Percentiles rank a stretch among this genome's conserved stretches.
Conservation (phyloP, 2,113 vertebrate genomes). For the Triplophysa siluroides region DNA sequence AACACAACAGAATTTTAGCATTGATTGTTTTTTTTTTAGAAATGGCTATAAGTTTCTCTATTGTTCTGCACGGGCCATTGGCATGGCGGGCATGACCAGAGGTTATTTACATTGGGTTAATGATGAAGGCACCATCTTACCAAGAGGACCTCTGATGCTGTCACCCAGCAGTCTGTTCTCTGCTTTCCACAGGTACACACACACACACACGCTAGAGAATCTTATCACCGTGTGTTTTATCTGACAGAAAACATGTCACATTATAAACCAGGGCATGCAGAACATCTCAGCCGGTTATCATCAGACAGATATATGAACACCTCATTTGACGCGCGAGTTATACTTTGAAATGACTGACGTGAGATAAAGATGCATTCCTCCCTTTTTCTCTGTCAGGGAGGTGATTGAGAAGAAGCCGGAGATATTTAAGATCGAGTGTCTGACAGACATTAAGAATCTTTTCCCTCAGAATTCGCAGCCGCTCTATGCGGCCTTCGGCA, state of each 20-base stretch:
- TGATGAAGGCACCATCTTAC: slow-evolving; percentile 93
- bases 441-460: slow-evolving; percentile 97
- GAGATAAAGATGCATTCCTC: neutral
- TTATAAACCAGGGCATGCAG: no score
- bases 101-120: slow-evolving; percentile 98
- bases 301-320: no score
- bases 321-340: no score
- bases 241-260: no score
- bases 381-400: slow-evolving; percentile 76
- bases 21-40: slow-evolving; percentile 69
- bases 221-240: no score
- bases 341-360: no score
- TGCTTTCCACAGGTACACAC: slow-evolving; percentile 90
- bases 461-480: slow-evolving; percentile 89
- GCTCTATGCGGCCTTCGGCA: slow-evolving; percentile 97
- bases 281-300: no score
- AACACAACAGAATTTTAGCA: no score
- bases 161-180: slow-evolving; percentile 98
- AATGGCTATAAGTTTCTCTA: slow-evolving; percentile 99
- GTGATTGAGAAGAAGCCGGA: slow-evolving; percentile 99
- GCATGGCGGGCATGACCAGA: slow-evolving; percentile 97
- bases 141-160: slow-evolving; percentile 91
- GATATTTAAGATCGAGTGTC: slow-evolving; percentile 97
- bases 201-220: neutral
- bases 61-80: slow-evolving; percentile 95